Percentiles rank a stretch among this genome's conserved stretches.
These are phyloP conservation scores for Monoplex corrugatus DNA, from an alignment of 2,888 invertebrate genomes.

Conservation along the genomic window DNA sequence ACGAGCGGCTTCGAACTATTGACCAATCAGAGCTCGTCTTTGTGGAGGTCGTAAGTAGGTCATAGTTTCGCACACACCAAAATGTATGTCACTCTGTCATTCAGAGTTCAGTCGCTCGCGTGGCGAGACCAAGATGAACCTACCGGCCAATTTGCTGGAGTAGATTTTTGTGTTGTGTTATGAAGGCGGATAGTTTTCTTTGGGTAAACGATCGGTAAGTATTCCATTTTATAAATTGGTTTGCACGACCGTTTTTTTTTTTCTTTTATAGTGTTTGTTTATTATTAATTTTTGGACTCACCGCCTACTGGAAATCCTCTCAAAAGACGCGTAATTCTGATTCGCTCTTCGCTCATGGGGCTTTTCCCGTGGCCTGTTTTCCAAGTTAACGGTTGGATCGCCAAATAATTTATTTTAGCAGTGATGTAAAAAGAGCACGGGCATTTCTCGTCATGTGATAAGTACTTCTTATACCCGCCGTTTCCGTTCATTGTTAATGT, in stretches of 20 bases:
- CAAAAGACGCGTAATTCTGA: conserved; percentile 31
- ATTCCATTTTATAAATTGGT: background rate
- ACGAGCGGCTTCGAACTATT: conserved; percentile 36
- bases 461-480: too few species aligned
- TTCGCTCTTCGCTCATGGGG: background rate
- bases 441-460: too few species aligned
- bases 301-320: conserved; percentile 25
- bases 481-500: too few species aligned
- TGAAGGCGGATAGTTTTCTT: conserved; percentile 27
- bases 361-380: conserved; percentile 33
- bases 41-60: conserved; percentile 60
- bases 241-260: too few species aligned
- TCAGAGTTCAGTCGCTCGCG: conserved; percentile 63
- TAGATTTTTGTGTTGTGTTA: conserved; percentile 14
- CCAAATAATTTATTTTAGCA: too few species aligned
- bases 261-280: background rate
- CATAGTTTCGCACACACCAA: conserved; percentile 60
- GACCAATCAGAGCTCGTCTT: conserved; percentile 57
- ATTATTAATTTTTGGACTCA: background rate
- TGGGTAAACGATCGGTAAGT: background rate
- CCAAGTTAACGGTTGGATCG: background rate
- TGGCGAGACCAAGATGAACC: conserved; percentile 49
- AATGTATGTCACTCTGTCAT: conserved; percentile 74
- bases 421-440: too few species aligned
- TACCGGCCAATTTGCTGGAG: conserved; percentile 19